Conservation (phyloP, 2,797 vertebrate species). For the Sebastes diploproa region DNA sequence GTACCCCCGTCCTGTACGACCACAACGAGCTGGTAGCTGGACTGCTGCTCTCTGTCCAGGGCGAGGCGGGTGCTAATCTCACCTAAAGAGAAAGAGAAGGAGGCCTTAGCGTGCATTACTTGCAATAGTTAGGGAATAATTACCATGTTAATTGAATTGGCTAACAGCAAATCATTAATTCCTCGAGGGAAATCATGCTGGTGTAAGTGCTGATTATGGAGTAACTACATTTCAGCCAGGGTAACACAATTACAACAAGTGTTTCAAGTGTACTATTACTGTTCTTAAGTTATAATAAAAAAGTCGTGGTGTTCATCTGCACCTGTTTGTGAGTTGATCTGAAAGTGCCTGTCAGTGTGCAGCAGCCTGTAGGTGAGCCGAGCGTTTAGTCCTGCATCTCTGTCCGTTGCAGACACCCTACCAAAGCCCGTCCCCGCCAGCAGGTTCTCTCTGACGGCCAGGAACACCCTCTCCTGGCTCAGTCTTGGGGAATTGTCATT, state of each 20-base stretch:
- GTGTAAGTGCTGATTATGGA: background rate
- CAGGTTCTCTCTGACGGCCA: constrained; percentile 91
- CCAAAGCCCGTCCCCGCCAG: constrained; percentile 89
- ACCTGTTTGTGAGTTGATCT: constrained; percentile 95
- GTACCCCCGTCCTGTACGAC: constrained; percentile 93
- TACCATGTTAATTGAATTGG: background rate
- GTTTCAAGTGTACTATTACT: background rate
- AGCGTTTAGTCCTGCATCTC: constrained; percentile 91
- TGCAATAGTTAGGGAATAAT: background rate
- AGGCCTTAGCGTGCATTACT: background rate
- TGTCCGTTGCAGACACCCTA: constrained; percentile 89
- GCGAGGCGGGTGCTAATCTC: constrained; percentile 92
- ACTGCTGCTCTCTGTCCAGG: constrained; percentile 94
- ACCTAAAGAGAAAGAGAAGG: constrained; percentile 73
- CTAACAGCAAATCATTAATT: constrained; percentile 1
- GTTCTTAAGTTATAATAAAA: background rate
- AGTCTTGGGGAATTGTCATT: constrained; percentile 94
- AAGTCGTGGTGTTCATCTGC: constrained; percentile 40
- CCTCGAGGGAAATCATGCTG: constrained; percentile 10
- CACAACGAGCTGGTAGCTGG: constrained; percentile 93
- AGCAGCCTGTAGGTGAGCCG: constrained; percentile 90
- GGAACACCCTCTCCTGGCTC: constrained; percentile 93
- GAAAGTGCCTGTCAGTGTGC: constrained; percentile 88
- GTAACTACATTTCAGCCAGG: constrained; percentile 4
- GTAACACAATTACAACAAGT: background rate